Evolutionary conservation across 2,797 vertebrate genomes (phyloP), one percentile per base, ranked within the genome.

Genomic region (Hoplostethus atlanticus): DNA sequence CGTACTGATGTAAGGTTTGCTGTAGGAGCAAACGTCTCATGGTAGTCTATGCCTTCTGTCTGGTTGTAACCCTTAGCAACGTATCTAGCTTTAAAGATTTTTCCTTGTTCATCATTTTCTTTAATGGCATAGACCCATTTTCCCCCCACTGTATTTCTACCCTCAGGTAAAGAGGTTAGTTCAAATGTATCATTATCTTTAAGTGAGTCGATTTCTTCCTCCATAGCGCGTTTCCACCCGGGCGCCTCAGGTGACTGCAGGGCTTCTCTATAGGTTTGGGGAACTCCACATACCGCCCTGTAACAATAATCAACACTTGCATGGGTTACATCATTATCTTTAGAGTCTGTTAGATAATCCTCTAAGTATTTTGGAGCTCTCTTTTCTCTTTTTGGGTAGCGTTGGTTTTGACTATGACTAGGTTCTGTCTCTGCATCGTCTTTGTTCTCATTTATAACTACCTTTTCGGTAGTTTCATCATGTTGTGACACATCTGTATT

Each of bases 241-340:
- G 34, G 12, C 5, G 46, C 53, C n/a, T 73, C 53, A 0, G 68
- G 42, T 73, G 68, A 84, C 36, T 25, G 71, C 38, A 66, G 31
- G 16, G 76, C 73, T 28, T 79, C 73, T 53, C 40, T 71, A 38
- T 75, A 83, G 42, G 68, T 83, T 47, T 80, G 80, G 30, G 69
- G 58, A 9, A 77, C 21, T 44, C 51, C 50, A 9, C 42, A 73
- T 21, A 68, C 59, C 31, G 48, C 67, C 57, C 65, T 77, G 56
- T 67, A 78, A 63, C 67, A 79, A 70, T 62, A 71, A 78, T 74
- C 71, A 67, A 67, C 25, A 63, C 36, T 58, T 34, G 30, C n/a
- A 21, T 21, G 21, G 21, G 21, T 21, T 21, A 21, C 21, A 21
- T 21, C 21, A 21, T 21, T 21, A 21, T 21, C 21, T 58, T 52